Evolutionary conservation across 2,888 invertebrate species (phyloP), one percentile per base, ranked within the genome.

Genomic region (Euclidia mi): DNA sequence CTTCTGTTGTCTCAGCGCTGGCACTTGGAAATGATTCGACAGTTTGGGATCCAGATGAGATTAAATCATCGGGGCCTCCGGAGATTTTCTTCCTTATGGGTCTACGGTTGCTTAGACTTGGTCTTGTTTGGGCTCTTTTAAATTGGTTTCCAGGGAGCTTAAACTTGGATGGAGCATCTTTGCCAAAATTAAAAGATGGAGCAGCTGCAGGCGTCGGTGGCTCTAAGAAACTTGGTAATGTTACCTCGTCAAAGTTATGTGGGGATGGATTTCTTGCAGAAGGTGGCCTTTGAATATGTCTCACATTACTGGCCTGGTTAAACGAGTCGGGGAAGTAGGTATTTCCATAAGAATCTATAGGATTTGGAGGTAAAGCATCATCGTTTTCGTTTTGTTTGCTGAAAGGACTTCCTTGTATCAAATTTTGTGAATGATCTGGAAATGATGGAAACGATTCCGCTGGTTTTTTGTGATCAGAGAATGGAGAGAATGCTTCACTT

Each of bases 51-150:
- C 94, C 94, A 6, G 94, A 91, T 10, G 92, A 88, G 3, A 91
- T 64, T 7, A 94, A 81, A 57, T 95, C 94, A 41, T 92, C 94
- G 1, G 90, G 86, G 1, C 81, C 88, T 14, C 85, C 84, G 1
- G 90, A 88, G 56, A 90, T 89, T 61, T 94, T 94, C 65, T 95
- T 94, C 48, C 92, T 87, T 4, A 94, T 89, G 0, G 94, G 95
- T 65, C 94, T 79, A 28, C 93, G 84, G 41, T 69, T 87, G 2
- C 89, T 87, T 65, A 89, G 81, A 38, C 65, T 89, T 2, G 92
- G 92, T 67, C 94, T 81, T 0, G 87, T 76, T 45, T 56, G 56
- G 0, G 88, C 83, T 12, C 94, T 84, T 66, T 94, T 94, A 34
- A 90, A 92, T 31, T 89, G 88, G 43, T 76, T 88, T 14, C 84